Conservation (phyloP, 2,797 vertebrate genomes). For the Anguilla megastoma region DNA sequence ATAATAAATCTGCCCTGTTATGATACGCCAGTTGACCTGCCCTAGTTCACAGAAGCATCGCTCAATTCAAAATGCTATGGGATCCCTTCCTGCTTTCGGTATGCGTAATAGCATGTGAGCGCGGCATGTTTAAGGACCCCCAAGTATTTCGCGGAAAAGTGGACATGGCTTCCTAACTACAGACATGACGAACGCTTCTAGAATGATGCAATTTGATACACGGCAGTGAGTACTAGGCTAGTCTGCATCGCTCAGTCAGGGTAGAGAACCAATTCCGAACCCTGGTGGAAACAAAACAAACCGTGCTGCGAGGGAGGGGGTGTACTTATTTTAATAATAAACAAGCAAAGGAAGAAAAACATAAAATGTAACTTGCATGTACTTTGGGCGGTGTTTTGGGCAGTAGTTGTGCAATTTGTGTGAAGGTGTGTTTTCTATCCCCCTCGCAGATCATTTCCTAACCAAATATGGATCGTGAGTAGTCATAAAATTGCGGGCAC, state of each 20-base stretch:
- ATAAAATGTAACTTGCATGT: not conserved
- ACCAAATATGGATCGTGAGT: not conserved
- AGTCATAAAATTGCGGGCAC: not conserved
- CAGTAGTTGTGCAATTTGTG: not conserved
- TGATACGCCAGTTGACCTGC: constrained; percentile 21
- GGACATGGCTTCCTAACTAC: not conserved
- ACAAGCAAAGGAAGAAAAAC: not conserved
- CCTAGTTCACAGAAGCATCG: constrained; percentile 7
- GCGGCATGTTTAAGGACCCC: not conserved
- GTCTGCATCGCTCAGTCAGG: not conserved
- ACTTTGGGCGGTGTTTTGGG: not conserved
- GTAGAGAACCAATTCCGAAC: not conserved
- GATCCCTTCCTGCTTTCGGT: not conserved
- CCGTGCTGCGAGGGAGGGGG: not conserved
- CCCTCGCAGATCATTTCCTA: not conserved
- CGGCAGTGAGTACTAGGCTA: not conserved
- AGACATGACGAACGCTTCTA: not conserved
- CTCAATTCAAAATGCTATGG: constrained; percentile 5
- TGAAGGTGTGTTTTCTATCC: not conserved
- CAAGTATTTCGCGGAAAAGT: not conserved
- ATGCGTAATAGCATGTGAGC: not conserved
- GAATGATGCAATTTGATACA: constrained; percentile 3
- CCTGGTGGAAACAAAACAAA: constrained; percentile 11
- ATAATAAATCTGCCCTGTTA: constrained; percentile 36
- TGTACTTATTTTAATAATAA: not conserved